Evolutionary conservation across 2,888 invertebrate species (phyloP).

Genomic region (Metacarcinus magister): DNA sequence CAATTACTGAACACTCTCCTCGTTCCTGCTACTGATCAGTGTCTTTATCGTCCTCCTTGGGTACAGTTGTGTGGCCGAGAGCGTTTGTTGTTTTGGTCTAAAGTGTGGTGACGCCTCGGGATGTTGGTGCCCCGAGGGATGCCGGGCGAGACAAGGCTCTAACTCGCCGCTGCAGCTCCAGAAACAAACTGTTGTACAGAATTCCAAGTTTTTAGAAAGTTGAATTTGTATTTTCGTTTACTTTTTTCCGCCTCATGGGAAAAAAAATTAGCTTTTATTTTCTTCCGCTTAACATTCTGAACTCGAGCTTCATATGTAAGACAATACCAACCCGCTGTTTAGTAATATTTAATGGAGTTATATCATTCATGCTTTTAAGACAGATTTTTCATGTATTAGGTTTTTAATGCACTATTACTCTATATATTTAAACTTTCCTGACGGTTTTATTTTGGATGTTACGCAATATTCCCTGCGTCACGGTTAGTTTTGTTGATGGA

Average conservation of each 20-base stretch:
- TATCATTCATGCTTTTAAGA: background rate
- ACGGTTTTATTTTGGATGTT: background rate
- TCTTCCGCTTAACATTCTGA: background rate
- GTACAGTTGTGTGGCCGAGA: background rate
- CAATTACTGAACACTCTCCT: background rate
- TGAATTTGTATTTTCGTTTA: background rate
- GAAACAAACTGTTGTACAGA: constrained; percentile 39
- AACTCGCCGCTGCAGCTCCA: constrained; percentile 8
- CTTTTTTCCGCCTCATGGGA: background rate
- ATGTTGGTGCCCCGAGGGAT: background rate
- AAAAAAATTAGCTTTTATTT: background rate
- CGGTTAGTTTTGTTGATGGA: background rate
- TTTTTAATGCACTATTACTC: background rate
- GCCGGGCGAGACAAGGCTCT: background rate
- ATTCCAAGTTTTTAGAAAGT: constrained; percentile 10
- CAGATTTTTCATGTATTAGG: too few species aligned
- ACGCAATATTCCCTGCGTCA: background rate
- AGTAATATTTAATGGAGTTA: background rate
- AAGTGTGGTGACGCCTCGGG: background rate
- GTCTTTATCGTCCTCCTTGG: background rate
- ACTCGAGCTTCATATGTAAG: background rate
- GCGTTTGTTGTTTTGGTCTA: constrained; percentile 5
- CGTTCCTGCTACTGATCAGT: background rate
- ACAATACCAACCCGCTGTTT: background rate
- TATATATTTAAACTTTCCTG: background rate